A percentile compares a stretch with the other conserved stretches of the same genome.
Conservation (phyloP, 2,797 vertebrate genomes). For the Merluccius polli region DNA sequence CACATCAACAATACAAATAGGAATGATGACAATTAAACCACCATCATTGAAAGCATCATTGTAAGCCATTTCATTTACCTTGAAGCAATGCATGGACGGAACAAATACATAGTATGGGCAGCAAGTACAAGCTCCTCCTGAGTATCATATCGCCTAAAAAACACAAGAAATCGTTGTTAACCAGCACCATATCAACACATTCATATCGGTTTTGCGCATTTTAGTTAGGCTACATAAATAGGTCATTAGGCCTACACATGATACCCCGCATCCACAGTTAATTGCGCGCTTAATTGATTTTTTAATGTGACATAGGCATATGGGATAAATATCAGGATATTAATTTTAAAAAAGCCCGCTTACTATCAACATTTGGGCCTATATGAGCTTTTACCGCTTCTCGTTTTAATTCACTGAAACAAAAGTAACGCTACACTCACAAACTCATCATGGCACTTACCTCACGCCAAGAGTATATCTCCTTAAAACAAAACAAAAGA, state of each 20-base stretch:
- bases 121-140: conserved; percentile 73
- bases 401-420: neutral
- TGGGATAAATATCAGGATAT: neutral
- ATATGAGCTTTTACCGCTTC: no score
- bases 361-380: neutral
- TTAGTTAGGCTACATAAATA: neutral
- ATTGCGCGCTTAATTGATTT: neutral
- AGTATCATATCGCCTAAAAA: conserved; percentile 77
- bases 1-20: neutral
- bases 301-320: neutral
- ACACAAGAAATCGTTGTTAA: conserved; percentile 33
- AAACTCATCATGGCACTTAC: neutral
- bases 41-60: neutral
- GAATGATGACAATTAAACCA: neutral
- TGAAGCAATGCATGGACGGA: conserved; percentile 71
- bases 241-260: neutral
- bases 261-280: neutral
- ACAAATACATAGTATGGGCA: conserved; percentile 68
- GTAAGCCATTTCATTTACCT: conserved; percentile 69
- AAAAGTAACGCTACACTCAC: neutral
- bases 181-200: neutral
- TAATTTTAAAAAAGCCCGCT: neutral
- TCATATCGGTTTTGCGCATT: neutral
- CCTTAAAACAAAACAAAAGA: neutral
- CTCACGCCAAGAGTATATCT: neutral